Evolutionary conservation across 2,888 invertebrate species (phyloP), one percentile per base, ranked within the genome.

Genomic region (Andrena trimmerana): DNA sequence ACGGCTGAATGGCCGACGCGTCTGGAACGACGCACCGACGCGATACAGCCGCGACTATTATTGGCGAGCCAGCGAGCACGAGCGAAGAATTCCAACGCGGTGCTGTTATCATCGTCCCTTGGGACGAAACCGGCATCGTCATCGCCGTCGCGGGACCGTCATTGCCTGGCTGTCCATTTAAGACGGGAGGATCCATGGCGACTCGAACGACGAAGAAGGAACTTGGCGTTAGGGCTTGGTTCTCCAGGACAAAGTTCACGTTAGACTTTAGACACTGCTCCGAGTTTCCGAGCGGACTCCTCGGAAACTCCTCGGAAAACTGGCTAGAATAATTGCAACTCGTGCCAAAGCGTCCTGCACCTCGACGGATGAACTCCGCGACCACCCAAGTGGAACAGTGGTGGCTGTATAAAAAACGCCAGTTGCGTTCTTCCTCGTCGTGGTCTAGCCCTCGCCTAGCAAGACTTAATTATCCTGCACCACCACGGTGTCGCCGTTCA

Each of bases 401-500:
- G 42, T 16, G 42, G 0, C 13, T 42, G 42, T 42, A 13, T 5
- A 16, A 42, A 42, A 42, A 42, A 42, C 5, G 42, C 42, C 42
- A 42, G 42, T 16, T 42, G 42, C 16, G 42, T 50, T 20, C 57
- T 50, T 27, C 31, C 20, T 33, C 59, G 13, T 16, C 42, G 42
- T 13, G 42, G 42, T 42, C 42, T 42, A 48, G 59, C 31, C 13
- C 5, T 16, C n/a, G 31, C 36, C 57, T 8, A 29, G 59, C 89
- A 89, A 86, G 90, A 90, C 88, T 91, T 91, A 90, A 91, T 91
- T 91, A 91, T 90, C 89, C 84, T 77, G 81, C 85, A 24, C 66
- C 86, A 69, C 77, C 86, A 85, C 83, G 85, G 85, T 87, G 88
- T 86, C 82, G 84, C 84, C 84, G 86, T 87, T 85, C 81, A 84